A percentile compares a stretch with the other conserved stretches of the same genome.
These are phyloP conservation scores for Enteromius afrohamiltoni DNA, from an alignment of 2,797 vertebrate genomes.

Conservation along the genomic window DNA sequence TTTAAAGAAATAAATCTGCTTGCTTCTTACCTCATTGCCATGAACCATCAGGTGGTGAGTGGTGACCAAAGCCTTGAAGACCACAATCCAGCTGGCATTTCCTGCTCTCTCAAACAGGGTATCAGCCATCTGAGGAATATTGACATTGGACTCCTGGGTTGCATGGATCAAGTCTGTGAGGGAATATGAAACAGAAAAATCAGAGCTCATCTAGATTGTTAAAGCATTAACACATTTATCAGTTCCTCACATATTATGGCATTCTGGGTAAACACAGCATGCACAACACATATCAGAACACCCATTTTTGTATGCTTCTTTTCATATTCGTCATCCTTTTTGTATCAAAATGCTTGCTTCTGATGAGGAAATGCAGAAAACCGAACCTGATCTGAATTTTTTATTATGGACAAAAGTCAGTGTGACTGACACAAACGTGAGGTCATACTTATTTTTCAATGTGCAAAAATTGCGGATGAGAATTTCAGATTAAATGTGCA, in stretches of 20 bases:
- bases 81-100: conserved; percentile 99
- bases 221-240: background rate
- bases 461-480: too few species aligned
- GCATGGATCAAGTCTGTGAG: conserved; percentile 92
- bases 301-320: too few species aligned
- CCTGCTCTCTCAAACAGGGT: conserved; percentile 94
- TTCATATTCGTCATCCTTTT: too few species aligned
- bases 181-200: conserved; percentile 5
- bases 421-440: too few species aligned
- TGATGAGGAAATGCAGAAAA: too few species aligned
- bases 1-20: background rate
- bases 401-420: too few species aligned
- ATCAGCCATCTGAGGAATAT: conserved; percentile 97
- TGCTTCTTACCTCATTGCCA: conserved; percentile 90
- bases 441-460: too few species aligned
- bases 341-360: too few species aligned
- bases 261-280: background rate
- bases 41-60: conserved; percentile 98
- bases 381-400: too few species aligned
- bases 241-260: background rate
- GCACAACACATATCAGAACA: conserved; percentile 1
- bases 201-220: background rate
- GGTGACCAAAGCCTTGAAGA: conserved; percentile 97
- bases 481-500: too few species aligned
- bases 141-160: conserved; percentile 95